Conservation (phyloP, 2,113 vertebrate species). For the Enhydra lutris region DNA sequence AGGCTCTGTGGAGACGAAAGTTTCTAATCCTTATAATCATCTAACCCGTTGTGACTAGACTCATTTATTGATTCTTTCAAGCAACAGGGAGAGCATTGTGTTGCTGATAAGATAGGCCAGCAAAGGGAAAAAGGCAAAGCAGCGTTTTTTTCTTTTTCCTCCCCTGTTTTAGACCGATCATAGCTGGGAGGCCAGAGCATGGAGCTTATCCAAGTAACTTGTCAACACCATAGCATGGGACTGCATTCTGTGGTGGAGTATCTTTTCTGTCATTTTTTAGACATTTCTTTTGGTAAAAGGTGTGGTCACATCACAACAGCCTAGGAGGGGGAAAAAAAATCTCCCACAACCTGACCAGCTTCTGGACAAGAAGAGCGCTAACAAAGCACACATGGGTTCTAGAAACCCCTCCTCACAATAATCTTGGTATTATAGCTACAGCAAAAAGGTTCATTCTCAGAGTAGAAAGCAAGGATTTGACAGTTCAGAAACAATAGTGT, state of each 20-base stretch:
- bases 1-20: constrained; percentile 43
- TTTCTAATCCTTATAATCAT: constrained; percentile 34
- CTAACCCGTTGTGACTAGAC: constrained; percentile 28
- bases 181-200: not conserved
- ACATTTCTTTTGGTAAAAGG: not conserved
- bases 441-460: not conserved
- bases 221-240: not conserved
- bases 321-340: not conserved
- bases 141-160: not conserved
- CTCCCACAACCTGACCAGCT: not conserved
- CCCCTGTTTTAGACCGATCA: not conserved
- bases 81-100: not conserved
- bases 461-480: not conserved
- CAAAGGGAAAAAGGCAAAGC: not conserved
- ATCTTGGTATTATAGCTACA: not conserved
- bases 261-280: constrained; percentile 31
- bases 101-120: not conserved
- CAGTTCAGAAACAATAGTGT: not conserved
- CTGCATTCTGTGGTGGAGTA: not conserved
- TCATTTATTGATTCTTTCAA: constrained; percentile 37
- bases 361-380: not conserved
- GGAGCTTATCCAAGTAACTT: not conserved
- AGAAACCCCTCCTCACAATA: not conserved
- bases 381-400: not conserved
- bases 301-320: not conserved